Percentiles rank a stretch among this genome's conserved stretches.
phyloP scores from a whole-genome alignment of 2,888 invertebrate genomes.

The Lasioglossum figueresi region DNA sequence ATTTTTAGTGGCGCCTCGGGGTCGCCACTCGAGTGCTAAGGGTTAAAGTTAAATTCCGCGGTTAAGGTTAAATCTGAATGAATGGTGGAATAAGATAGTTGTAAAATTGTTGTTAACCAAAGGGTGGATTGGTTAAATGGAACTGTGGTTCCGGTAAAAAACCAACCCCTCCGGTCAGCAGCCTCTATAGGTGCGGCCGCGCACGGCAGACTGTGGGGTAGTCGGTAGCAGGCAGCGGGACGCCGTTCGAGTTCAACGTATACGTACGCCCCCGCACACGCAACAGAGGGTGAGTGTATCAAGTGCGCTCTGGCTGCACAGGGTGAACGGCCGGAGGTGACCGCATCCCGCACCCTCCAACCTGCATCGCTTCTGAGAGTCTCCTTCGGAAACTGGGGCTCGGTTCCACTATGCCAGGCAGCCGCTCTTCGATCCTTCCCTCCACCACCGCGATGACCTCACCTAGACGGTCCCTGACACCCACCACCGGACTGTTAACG shows the following conservation, averaged over 20 bases:
- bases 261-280: slow-evolving; percentile 52
- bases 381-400: slow-evolving; percentile 72
- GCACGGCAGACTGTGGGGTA: slow-evolving; percentile 45
- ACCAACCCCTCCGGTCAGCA: slow-evolving; percentile 6
- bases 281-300: slow-evolving; percentile 65
- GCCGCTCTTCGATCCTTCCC: slow-evolving; percentile 54
- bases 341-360: slow-evolving; percentile 76
- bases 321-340: slow-evolving; percentile 78
- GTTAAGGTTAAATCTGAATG: too few species aligned
- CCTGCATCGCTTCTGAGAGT: slow-evolving; percentile 58
- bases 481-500: slow-evolving; percentile 30
- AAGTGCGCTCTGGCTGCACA: slow-evolving; percentile 74
- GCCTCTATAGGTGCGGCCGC: slow-evolving; percentile 14
- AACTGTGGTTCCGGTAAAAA: not conserved
- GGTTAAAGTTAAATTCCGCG: too few species aligned
- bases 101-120: not conserved
- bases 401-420: slow-evolving; percentile 53
- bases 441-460: slow-evolving; percentile 39
- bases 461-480: slow-evolving; percentile 24
- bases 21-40: too few species aligned
- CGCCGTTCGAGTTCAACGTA: slow-evolving; percentile 41
- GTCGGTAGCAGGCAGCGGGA: slow-evolving; percentile 57
- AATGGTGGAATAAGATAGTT: not conserved
- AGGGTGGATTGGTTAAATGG: not conserved
- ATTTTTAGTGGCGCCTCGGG: too few species aligned